phyloP scores from a whole-genome alignment of 2,797 vertebrate species.

The Falco naumanni region DNA sequence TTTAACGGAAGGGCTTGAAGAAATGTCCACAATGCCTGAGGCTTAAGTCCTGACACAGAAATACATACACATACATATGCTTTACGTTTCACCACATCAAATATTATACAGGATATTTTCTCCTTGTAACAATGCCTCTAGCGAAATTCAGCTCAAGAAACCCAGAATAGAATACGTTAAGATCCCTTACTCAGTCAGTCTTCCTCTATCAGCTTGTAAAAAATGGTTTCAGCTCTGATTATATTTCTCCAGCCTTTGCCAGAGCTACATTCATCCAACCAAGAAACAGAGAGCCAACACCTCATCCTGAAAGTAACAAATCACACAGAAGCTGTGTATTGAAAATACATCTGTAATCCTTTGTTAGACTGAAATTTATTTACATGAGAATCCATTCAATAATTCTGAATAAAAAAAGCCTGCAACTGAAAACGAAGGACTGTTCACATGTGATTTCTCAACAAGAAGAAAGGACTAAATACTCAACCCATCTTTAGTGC shows the following conservation, averaged over 20 bases:
- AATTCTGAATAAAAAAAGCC: constrained; percentile 1
- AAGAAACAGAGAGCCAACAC: neutral
- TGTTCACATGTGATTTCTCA: neutral
- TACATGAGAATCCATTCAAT: neutral
- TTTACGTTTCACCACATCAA: constrained; percentile 8
- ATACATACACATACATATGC: neutral
- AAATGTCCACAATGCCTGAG: neutral
- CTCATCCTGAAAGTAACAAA: neutral
- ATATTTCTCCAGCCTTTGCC: neutral
- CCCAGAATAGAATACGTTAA: neutral
- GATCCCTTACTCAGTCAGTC: neutral
- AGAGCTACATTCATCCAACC: neutral
- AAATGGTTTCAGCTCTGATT: neutral
- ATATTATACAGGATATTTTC: neutral
- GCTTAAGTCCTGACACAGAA: constrained; percentile 28
- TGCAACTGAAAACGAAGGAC: neutral
- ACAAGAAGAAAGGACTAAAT: neutral
- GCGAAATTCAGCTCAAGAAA: constrained; percentile 4
- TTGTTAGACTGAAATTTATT: neutral
- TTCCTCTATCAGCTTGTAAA: neutral
- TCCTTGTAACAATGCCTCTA: constrained; percentile 10
- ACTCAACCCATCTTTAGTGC: neutral
- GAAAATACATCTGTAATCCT: neutral
- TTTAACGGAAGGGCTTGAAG: neutral
- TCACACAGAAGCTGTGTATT: neutral